phyloP scores from a whole-genome alignment of 2,797 vertebrate species.

The Parauchenoglanis ngamensis region DNA sequence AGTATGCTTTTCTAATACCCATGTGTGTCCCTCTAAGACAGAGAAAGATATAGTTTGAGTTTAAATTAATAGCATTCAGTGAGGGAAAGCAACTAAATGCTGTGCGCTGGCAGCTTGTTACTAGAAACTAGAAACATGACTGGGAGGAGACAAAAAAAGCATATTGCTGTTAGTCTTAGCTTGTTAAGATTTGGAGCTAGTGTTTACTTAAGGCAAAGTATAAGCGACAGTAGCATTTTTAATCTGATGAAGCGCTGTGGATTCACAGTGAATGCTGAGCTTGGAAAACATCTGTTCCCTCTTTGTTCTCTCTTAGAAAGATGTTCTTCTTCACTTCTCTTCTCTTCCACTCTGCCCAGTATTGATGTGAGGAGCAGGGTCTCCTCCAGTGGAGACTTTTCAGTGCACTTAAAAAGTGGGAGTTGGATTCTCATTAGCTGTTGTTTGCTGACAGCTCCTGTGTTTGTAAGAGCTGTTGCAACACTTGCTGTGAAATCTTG shows the following conservation, averaged over 20 bases:
- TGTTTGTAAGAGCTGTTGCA: slow-evolving; percentile 51
- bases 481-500: slow-evolving; percentile 65
- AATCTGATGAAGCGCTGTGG: slow-evolving; percentile 61
- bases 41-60: slow-evolving; percentile 43
- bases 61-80: slow-evolving; percentile 51
- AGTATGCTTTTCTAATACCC: slow-evolving; percentile 3
- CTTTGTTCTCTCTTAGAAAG: slow-evolving; percentile 57
- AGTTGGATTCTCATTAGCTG: slow-evolving; percentile 73
- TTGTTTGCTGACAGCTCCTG: slow-evolving; percentile 64
- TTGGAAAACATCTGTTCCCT: slow-evolving; percentile 64
- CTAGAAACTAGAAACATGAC: slow-evolving; percentile 51
- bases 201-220: slow-evolving; percentile 60
- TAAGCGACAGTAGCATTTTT: slow-evolving; percentile 61
- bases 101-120: slow-evolving; percentile 57
- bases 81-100: slow-evolving; percentile 20
- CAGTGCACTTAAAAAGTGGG: slow-evolving; percentile 67
- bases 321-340: slow-evolving; percentile 42
- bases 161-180: slow-evolving; percentile 46
- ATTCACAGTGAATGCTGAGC: slow-evolving; percentile 53
- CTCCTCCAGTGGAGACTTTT: slow-evolving; percentile 63
- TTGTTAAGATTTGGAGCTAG: slow-evolving; percentile 59
- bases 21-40: slow-evolving; percentile 26
- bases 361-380: slow-evolving; percentile 57
- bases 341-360: slow-evolving; percentile 50
- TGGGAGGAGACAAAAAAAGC: slow-evolving; percentile 34